Percentiles rank a stretch among this genome's conserved stretches.
phyloP scores from a whole-genome alignment of 2,888 invertebrate species.

The Stomorhina lunata region DNA sequence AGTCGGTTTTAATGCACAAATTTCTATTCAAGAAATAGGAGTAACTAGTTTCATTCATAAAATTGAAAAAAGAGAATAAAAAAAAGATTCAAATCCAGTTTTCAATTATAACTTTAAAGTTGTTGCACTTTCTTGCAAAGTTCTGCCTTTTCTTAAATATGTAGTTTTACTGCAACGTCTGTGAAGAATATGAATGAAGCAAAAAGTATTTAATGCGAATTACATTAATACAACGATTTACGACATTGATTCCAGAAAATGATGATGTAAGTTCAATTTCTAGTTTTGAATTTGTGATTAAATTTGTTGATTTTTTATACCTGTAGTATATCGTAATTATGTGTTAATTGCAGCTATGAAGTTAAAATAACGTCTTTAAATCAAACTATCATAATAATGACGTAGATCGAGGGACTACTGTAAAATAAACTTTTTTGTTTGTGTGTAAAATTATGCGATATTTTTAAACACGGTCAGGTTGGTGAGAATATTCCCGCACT shows the following conservation, averaged over 20 bases:
- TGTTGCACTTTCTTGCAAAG: constrained; percentile 42
- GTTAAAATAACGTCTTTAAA: too few species aligned
- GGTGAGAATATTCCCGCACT: constrained; percentile 64
- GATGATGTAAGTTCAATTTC: too few species aligned
- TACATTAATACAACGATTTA: too few species aligned
- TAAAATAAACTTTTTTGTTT: not conserved
- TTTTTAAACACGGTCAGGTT: constrained; percentile 37
- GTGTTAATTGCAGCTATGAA: too few species aligned
- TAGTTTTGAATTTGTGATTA: too few species aligned
- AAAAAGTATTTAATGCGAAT: not conserved
- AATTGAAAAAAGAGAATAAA: constrained; percentile 14
- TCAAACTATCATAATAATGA: too few species aligned
- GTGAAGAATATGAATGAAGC: not conserved
- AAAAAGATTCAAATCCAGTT: constrained; percentile 46
- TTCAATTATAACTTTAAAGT: constrained; percentile 60
- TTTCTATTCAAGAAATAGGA: constrained; percentile 30
- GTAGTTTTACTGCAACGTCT: constrained; percentile 8
- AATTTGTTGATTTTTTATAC: too few species aligned
- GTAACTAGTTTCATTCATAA: constrained; percentile 60
- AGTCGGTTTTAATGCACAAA: constrained; percentile 8
- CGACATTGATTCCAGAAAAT: too few species aligned
- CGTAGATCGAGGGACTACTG: too few species aligned
- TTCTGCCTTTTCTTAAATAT: not conserved
- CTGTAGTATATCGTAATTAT: too few species aligned
- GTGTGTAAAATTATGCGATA: not conserved